Conservation (phyloP, 1,140 invertebrate genomes). For the Zaprionus inermis region DNA sequence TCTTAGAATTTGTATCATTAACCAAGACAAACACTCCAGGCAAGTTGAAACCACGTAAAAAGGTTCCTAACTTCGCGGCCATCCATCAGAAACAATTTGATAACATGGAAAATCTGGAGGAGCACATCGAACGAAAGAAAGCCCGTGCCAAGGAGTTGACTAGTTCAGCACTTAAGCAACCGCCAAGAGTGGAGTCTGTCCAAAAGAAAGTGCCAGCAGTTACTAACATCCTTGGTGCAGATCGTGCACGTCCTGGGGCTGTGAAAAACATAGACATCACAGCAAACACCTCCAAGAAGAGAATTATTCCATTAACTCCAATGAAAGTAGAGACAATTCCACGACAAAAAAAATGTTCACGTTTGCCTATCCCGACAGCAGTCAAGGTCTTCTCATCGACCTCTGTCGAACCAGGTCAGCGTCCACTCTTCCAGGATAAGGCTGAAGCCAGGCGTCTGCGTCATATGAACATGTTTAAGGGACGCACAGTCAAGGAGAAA, state of each 20-base stretch:
- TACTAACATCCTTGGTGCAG: neutral
- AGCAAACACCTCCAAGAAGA: neutral
- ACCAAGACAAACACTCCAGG: slow-evolving; percentile 30
- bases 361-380: neutral
- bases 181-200: slow-evolving; percentile 30
- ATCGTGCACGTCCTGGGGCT: slow-evolving; percentile 11
- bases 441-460: slow-evolving; percentile 50
- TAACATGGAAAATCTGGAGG: slow-evolving; percentile 87
- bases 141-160: slow-evolving; percentile 84
- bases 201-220: neutral
- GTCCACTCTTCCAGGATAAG: slow-evolving; percentile 24
- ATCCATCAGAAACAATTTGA: slow-evolving; percentile 87
- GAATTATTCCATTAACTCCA: neutral
- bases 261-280: slow-evolving; percentile 41
- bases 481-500: slow-evolving; percentile 32
- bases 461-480: slow-evolving; percentile 77
- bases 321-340: neutral
- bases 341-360: neutral
- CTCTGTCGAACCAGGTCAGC: neutral
- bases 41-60: slow-evolving; percentile 78
- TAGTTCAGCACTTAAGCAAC: slow-evolving; percentile 51
- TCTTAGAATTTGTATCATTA: slow-evolving; percentile 17
- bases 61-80: slow-evolving; percentile 87
- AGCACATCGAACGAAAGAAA: slow-evolving; percentile 85
- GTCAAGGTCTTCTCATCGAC: neutral